phyloP scores from a whole-genome alignment of 2,888 invertebrate genomes.

The Fissipunctia ypsillon region DNA sequence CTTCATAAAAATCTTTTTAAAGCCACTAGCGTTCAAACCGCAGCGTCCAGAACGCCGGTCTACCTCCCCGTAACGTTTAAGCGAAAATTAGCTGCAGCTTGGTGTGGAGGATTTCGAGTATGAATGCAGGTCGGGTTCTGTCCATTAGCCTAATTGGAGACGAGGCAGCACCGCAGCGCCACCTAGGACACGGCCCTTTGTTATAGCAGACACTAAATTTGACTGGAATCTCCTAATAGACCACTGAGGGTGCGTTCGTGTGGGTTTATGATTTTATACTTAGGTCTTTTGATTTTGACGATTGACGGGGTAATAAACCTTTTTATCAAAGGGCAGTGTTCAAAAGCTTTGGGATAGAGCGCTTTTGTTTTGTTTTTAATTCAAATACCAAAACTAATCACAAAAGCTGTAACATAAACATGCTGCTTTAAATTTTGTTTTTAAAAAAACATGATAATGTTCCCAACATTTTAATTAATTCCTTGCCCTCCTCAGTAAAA shows the following conservation, averaged over 20 bases:
- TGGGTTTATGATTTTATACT: constrained; percentile 49
- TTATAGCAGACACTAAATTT: constrained; percentile 74
- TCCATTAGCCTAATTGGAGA: constrained; percentile 91
- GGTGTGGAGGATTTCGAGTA: constrained; percentile 88
- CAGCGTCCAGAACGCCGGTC: constrained; percentile 71
- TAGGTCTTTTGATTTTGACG: constrained; percentile 21
- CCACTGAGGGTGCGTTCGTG: constrained; percentile 50
- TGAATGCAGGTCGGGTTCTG: constrained; percentile 88
- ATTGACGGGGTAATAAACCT: neutral
- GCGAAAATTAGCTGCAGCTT: constrained; percentile 89
- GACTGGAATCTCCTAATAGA: constrained; percentile 63
- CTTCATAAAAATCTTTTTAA: neutral
- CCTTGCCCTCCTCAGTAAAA: neutral
- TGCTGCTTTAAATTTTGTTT: neutral
- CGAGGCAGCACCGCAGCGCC: constrained; percentile 73
- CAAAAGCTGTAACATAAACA: neutral
- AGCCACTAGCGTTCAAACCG: constrained; percentile 38
- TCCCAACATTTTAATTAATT: neutral
- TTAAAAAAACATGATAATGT: neutral
- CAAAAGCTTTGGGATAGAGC: neutral
- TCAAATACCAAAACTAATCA: neutral
- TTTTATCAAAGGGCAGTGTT: neutral
- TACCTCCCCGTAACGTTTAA: constrained; percentile 79
- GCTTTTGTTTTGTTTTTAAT: constrained; percentile 1
- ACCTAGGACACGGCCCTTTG: constrained; percentile 80